A percentile compares a stretch with the other conserved stretches of the same genome.
Evolutionary conservation across 2,113 vertebrate genomes (phyloP).

Genomic region (Misgurnus mizolepis): DNA sequence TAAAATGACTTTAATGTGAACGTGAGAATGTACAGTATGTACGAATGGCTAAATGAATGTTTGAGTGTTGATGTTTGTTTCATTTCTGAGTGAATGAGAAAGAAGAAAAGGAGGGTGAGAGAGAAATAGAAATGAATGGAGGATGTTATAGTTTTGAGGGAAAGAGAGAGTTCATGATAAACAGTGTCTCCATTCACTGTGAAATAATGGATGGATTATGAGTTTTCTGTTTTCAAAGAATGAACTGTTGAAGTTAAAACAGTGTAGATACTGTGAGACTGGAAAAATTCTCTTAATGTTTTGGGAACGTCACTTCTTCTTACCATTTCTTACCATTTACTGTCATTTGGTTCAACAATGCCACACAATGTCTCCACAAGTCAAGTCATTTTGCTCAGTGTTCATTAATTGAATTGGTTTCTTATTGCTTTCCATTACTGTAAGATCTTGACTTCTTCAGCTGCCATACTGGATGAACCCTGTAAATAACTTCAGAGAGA

Average conservation of each 20-base stretch:
- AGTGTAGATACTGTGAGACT: conserved; percentile 41
- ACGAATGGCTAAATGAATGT: background rate
- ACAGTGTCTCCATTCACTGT: conserved; percentile 11
- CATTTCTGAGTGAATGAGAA: background rate
- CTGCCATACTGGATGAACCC: too few species aligned
- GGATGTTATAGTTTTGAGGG: background rate
- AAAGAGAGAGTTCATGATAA: conserved; percentile 8
- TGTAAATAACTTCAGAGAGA: too few species aligned
- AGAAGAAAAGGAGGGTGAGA: background rate
- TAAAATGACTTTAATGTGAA: too few species aligned
- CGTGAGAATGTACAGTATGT: too few species aligned
- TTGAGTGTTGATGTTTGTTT: background rate
- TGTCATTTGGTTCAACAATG: background rate
- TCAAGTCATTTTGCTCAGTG: background rate
- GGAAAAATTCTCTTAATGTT: conserved; percentile 34
- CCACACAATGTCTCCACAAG: conserved; percentile 26
- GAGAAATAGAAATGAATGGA: background rate
- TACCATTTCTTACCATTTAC: conserved; percentile 8
- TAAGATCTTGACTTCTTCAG: too few species aligned
- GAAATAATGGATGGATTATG: conserved; percentile 45
- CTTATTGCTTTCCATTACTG: background rate
- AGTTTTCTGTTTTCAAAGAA: conserved; percentile 20
- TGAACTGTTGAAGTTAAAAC: conserved; percentile 41
- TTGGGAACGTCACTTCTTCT: conserved; percentile 16
- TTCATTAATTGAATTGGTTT: background rate